These are phyloP conservation scores for Pristionchus fissidentatus DNA, from an alignment of 2,888 invertebrate species.

Conservation along the genomic window DNA sequence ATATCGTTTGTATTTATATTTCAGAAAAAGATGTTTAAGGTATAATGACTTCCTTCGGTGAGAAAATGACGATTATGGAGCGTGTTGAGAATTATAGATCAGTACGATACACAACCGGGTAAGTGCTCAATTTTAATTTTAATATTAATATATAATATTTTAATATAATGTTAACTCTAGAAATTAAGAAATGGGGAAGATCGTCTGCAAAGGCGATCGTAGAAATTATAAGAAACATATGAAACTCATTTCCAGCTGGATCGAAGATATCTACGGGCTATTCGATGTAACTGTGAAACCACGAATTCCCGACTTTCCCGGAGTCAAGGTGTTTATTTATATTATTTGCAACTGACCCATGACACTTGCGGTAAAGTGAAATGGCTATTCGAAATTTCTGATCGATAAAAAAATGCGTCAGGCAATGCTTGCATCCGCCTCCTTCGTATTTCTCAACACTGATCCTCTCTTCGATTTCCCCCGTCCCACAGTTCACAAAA, in stretches of 20 bases:
- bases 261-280: conserved; percentile 21
- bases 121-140: not conserved
- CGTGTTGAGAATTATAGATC: not conserved
- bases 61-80: conserved; percentile 34
- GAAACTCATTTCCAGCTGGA: too few species aligned
- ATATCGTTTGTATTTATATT: not conserved
- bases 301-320: conserved; percentile 16
- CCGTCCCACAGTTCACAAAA: conserved; percentile 43
- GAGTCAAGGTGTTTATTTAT: conserved; percentile 12
- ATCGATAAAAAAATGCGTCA: too few species aligned
- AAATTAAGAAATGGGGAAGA: too few species aligned
- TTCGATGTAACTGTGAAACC: not conserved
- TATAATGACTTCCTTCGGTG: conserved; percentile 33
- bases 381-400: too few species aligned
- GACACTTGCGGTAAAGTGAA: too few species aligned
- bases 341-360: too few species aligned
- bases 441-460: conserved; percentile 42
- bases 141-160: too few species aligned
- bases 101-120: not conserved
- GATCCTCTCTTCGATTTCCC: conserved; percentile 46
- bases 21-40: too few species aligned
- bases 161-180: too few species aligned
- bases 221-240: too few species aligned
- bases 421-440: not conserved
- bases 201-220: too few species aligned